These are phyloP conservation scores for Siderastrea siderea DNA, from an alignment of 92 coral and sea anemone genomes.

Conservation along the genomic window DNA sequence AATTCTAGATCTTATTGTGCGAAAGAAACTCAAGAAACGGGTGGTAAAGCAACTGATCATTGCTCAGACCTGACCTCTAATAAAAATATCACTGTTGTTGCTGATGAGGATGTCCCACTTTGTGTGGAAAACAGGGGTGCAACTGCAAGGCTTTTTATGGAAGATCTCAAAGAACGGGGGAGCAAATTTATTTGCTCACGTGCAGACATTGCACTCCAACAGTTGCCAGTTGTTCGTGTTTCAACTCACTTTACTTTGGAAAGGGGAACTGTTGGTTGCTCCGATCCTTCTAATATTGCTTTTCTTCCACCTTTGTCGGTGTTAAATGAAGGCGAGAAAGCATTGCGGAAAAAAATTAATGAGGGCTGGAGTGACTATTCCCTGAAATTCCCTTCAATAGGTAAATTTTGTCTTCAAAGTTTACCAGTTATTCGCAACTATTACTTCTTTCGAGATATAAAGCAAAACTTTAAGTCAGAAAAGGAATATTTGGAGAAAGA, in stretches of 20 bases:
- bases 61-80: background rate
- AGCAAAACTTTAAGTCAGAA: constrained; percentile 17
- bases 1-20: background rate
- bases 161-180: constrained; percentile 22
- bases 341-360: constrained; percentile 2
- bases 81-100: constrained; percentile 17
- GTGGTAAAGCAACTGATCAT: background rate
- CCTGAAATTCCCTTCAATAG: constrained; percentile 30
- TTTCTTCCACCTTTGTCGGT: constrained; percentile 41
- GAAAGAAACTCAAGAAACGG: no score
- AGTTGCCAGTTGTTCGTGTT: constrained; percentile 1
- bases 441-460: constrained; percentile 39
- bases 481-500: constrained; percentile 32
- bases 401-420: constrained; percentile 20
- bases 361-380: constrained; percentile 9
- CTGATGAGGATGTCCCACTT: constrained; percentile 11
- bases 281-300: constrained; percentile 22
- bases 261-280: constrained; percentile 21
- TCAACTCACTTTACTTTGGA: constrained; percentile 26
- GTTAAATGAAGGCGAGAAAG: constrained; percentile 20
- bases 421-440: constrained; percentile 20
- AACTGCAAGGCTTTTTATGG: constrained; percentile 1
- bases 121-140: constrained; percentile 19
- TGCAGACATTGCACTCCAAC: constrained; percentile 20
- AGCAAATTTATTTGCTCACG: constrained; percentile 46